Base-by-base conservation (phyloP, 2,797 vertebrate genomes). In the Fistularia tabacaria region DNA sequence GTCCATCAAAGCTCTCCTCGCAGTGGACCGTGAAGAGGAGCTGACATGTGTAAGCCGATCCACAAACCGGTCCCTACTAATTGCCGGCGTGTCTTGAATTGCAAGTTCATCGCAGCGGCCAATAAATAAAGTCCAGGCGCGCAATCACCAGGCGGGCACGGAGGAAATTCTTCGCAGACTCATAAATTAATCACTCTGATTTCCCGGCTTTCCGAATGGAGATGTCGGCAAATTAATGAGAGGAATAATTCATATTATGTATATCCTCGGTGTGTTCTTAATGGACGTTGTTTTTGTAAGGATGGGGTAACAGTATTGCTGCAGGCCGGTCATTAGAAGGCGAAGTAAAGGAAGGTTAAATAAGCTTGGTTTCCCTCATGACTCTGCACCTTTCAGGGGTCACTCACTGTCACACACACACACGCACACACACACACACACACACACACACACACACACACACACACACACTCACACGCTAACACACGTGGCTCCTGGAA, bases 201-300 rank as follows among this genome's bases (percentile, higher is more conserved):
- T 91, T 89, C 57, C 78, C 77, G 66, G 72, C 83, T 5, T 82
- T 85, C 83, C 82, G 84, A 89, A 89, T 73, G 75, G 86, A 85
- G 88, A 92, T 89, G 87, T 85, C 84, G 76, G 86, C 60, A 74
- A 88, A 92, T 90, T 86, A 92, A 91, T 92, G 90, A 91, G 91
- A 90, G 89, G 88, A 89, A 91, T 92, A 88, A 92, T 90, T 92
- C 86, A 90, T 85, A 91, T 88, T 80, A 81, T 90, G 87, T 83
- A 85, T 87, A 89, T 90, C 80, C 80, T 81, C 79, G 60, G 85
- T 90, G 86, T 90, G 89, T 78, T 86, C 86, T 85, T 81, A 84
- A 87, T 89, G 90, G 90, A 90, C 82, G 84, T 85, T 91, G 91
- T 92, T 93, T 91, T 90, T 88, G 68, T 92, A 90, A 81, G 91